Evolutionary conservation across 2,113 vertebrate genomes (phyloP), one percentile per base, ranked within the genome.

Genomic region (Alexandromys fortis): DNA sequence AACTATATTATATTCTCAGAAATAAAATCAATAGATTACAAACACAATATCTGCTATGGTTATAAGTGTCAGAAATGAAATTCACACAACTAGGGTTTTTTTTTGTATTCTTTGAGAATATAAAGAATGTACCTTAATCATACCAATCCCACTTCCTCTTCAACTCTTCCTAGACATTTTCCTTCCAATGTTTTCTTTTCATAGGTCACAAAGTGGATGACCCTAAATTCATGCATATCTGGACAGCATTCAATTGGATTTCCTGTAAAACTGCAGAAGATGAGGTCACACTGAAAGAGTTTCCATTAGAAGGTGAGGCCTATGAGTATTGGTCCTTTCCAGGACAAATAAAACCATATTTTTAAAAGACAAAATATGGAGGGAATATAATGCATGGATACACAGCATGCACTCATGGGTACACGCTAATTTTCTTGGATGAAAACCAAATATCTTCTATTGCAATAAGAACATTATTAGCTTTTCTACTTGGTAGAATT

Each of bases 321-420:
- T 75, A 63, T 90, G 4, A 94, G 11, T 47, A 73, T 47, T 89
- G 1, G 38, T 73, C 38, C 67, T 42, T 42, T 55, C 21, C 9
- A 67, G 28, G 11, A 91, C 1, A 89, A 81, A 81, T 94, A 17
- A 86, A 95, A 95, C 2, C 33, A 73, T 73, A 42, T 52, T 9
- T 22, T 65, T 86, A 5, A 86, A 85, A 93, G 8, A 81, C 65
- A 35, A 88, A 68, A 90, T 16, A 22, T n/a, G 30, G 49, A 87
- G 8, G 24, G n/a, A 92, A 22, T 19, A 45, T n/a, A 49, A 5
- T 33, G 21, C 3, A 4, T 49, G 38, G 10, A 11, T 8, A 17
- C 0, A 73, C 2, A 38, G 14, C 47, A 42, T 26, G 0, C 70
- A 7, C 85, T 14, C 2, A 5, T 42, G 5, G 42, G 1, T 42